A percentile compares a stretch with the other conserved stretches of the same genome.
Conservation (phyloP, 2,797 vertebrate species). For the Alosa sapidissima region DNA sequence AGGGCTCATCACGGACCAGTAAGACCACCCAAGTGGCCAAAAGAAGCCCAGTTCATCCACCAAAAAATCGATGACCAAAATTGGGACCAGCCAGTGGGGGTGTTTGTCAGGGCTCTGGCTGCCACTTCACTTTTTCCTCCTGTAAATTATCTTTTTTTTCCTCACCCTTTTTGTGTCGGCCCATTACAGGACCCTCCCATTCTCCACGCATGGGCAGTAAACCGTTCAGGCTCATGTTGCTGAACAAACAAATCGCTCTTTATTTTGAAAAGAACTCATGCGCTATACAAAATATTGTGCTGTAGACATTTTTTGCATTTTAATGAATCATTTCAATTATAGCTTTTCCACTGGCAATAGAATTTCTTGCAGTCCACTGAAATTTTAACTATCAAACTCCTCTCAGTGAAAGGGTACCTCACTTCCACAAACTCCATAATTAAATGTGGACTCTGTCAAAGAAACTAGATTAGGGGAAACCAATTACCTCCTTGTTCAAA, state of each 20-base stretch:
- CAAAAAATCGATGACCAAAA: conserved; percentile 12
- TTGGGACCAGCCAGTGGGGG: not conserved
- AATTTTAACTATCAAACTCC: conserved; percentile 39
- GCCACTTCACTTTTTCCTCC: not conserved
- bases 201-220: conserved; percentile 14
- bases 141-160: not conserved
- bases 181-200: not conserved
- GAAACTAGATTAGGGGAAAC: conserved; percentile 57
- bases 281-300: conserved; percentile 19
- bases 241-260: conserved; percentile 17
- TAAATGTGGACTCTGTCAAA: conserved; percentile 57
- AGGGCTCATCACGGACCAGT: not conserved
- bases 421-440: conserved; percentile 51
- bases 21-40: not conserved
- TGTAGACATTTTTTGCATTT: conserved; percentile 28
- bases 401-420: conserved; percentile 42
- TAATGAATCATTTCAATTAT: conserved; percentile 32
- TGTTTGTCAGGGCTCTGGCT: not conserved
- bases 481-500: conserved; percentile 60
- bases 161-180: not conserved
- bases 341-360: conserved; percentile 39
- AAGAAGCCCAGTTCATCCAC: not conserved
- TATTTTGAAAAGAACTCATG: conserved; percentile 22
- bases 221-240: conserved; percentile 4
- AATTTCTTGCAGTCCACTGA: conserved; percentile 40